phyloP scores from a whole-genome alignment of 1,140 invertebrate genomes.

The Vanessa atalanta region DNA sequence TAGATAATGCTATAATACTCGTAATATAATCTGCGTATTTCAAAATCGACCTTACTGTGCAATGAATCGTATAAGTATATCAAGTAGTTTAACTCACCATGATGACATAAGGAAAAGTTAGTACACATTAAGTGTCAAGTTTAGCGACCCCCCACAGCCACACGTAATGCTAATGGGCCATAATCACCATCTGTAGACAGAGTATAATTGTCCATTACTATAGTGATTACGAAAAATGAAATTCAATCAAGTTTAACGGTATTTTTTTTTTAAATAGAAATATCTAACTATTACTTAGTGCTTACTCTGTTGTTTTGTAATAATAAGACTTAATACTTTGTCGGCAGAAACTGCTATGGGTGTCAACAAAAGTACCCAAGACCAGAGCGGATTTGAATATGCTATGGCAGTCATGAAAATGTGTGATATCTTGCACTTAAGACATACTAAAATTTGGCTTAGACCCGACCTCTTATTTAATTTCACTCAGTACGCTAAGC shows the following conservation, averaged over 20 bases:
- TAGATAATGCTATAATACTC: neutral
- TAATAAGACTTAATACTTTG: neutral
- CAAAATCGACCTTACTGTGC: constrained; percentile 11
- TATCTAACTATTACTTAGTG: too few species aligned
- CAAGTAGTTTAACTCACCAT: constrained; percentile 35
- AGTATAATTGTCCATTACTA: constrained; percentile 18
- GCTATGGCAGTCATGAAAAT: constrained; percentile 93
- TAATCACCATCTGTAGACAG: constrained; percentile 56
- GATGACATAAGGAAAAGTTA: constrained; percentile 45
- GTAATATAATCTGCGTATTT: neutral
- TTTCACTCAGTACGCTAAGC: constrained; percentile 87
- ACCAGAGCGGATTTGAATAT: constrained; percentile 88
- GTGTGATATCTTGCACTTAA: constrained; percentile 90
- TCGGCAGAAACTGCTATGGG: constrained; percentile 89
- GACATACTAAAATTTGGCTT: constrained; percentile 91
- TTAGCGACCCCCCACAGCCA: constrained; percentile 61
- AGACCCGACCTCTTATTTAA: constrained; percentile 91
- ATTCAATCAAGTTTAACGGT: neutral
- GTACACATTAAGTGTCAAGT: constrained; percentile 41
- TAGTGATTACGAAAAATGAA: constrained; percentile 25
- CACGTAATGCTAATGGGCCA: constrained; percentile 64
- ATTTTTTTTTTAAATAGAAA: too few species aligned
- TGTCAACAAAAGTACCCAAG: constrained; percentile 87
- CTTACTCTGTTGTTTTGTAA: too few species aligned
- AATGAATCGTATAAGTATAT: constrained; percentile 29